Evolutionary conservation across 1,140 invertebrate genomes (phyloP).

Genomic region (Pseudomyrmex dendroicus): DNA sequence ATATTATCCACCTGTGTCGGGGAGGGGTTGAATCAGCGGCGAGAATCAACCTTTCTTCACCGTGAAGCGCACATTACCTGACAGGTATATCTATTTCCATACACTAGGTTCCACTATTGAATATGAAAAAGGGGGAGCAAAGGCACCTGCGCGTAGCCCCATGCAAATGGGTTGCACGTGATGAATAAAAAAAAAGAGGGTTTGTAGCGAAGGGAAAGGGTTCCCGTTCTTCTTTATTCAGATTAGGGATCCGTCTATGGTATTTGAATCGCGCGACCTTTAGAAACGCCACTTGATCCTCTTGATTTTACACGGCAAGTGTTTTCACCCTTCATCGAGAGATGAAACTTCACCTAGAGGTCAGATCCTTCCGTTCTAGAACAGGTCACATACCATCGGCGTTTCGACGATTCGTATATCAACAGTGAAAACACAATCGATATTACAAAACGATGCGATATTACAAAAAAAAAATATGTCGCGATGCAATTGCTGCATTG

Average conservation of each 20-base stretch:
- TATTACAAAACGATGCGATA: no score
- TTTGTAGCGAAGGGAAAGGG: constrained; percentile 70
- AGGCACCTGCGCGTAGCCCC: constrained; percentile 72
- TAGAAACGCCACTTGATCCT: constrained; percentile 72
- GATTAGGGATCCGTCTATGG: constrained; percentile 78
- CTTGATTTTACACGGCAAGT: constrained; percentile 76
- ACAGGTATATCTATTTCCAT: constrained; percentile 77
- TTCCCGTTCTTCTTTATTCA: constrained; percentile 77
- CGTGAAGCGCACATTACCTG: constrained; percentile 24
- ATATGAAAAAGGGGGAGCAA: constrained; percentile 70
- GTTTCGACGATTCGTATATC: constrained; percentile 37
- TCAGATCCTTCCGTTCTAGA: constrained; percentile 26
- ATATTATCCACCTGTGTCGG: constrained; percentile 23
- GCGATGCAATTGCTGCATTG: constrained; percentile 16
- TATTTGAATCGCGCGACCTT: constrained; percentile 72
- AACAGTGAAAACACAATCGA: constrained; percentile 17
- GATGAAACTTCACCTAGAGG: constrained; percentile 17
- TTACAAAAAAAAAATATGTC: neutral
- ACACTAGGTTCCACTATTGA: constrained; percentile 71
- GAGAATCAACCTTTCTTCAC: constrained; percentile 61
- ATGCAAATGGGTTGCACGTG: constrained; percentile 79
- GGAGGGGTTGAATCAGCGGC: constrained; percentile 23
- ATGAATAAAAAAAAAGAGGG: constrained; percentile 80
- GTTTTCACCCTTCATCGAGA: constrained; percentile 57
- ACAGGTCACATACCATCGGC: neutral